These are phyloP conservation scores for Danio jaintianensis DNA, from an alignment of 2,797 vertebrate genomes.

Conservation along the genomic window DNA sequence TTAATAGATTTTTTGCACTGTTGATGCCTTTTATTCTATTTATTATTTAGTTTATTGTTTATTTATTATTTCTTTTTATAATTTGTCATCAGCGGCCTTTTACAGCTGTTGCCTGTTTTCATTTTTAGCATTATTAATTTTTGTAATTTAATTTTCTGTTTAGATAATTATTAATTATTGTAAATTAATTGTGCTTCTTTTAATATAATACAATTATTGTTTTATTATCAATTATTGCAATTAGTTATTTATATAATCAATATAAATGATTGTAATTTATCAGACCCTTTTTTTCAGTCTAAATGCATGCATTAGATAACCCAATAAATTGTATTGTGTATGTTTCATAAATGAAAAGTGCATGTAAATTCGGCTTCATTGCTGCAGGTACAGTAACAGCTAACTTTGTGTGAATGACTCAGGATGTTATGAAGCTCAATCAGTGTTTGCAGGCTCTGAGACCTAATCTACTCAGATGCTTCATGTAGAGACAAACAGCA, in stretches of 20 bases:
- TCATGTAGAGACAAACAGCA: not conserved
- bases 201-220: not conserved
- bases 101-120: not conserved
- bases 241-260: not conserved
- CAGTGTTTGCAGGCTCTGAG: constrained; percentile 1
- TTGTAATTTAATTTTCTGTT: no score
- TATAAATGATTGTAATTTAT: not conserved
- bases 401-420: not conserved
- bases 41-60: not conserved
- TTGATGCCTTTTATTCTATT: not conserved
- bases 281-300: no score
- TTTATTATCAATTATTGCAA: not conserved
- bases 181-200: not conserved
- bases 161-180: no score
- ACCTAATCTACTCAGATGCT: not conserved
- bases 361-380: not conserved
- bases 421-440: not conserved
- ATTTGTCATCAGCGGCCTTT: not conserved
- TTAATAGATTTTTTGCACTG: not conserved
- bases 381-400: not conserved
- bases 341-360: not conserved
- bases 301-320: not conserved
- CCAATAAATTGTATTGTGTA: not conserved
- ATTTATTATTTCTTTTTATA: not conserved
- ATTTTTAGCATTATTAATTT: not conserved